Evolutionary conservation across 37 sponge, comb jelly and placozoan genomes (phyloP).

Genomic region (Cladorhizidae sp.): DNA sequence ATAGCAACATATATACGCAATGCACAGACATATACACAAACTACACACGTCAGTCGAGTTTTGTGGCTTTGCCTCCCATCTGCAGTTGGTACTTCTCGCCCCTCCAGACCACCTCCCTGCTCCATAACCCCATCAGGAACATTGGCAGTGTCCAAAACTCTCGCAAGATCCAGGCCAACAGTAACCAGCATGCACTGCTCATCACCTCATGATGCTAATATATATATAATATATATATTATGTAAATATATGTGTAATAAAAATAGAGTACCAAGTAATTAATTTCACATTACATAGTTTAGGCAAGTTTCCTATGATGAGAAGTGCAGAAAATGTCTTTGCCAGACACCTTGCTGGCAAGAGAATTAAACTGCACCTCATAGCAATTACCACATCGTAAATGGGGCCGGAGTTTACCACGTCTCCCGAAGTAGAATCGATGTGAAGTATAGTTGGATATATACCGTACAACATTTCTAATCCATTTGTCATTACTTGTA

Average conservation of each 20-base stretch:
- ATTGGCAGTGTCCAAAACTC: slow-evolving; percentile 65
- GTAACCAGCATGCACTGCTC: not conserved
- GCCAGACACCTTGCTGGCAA: too few relatives aligned
- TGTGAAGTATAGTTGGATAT: too few relatives aligned
- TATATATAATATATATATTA: not conserved
- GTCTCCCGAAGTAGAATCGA: too few relatives aligned
- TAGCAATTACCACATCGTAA: too few relatives aligned
- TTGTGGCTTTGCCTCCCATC: slow-evolving; percentile 52
- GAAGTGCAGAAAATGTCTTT: too few relatives aligned
- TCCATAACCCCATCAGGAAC: slow-evolving; percentile 50
- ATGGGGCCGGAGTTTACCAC: too few relatives aligned
- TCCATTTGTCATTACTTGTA: too few relatives aligned
- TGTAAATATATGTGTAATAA: too few relatives aligned
- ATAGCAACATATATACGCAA: not conserved
- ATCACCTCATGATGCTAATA: not conserved
- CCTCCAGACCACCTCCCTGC: slow-evolving; percentile 66
- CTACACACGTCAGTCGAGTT: slow-evolving; percentile 27
- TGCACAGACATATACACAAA: not conserved
- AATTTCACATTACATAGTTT: too few relatives aligned
- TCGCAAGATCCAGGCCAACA: slow-evolving; percentile 68
- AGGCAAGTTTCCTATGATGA: too few relatives aligned
- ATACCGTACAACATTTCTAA: too few relatives aligned
- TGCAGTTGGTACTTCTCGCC: slow-evolving; percentile 41
- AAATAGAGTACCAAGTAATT: not conserved
- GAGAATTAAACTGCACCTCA: too few relatives aligned